Evolutionary conservation across 2,888 invertebrate species (phyloP).

Genomic region (Salpingus planirostris): DNA sequence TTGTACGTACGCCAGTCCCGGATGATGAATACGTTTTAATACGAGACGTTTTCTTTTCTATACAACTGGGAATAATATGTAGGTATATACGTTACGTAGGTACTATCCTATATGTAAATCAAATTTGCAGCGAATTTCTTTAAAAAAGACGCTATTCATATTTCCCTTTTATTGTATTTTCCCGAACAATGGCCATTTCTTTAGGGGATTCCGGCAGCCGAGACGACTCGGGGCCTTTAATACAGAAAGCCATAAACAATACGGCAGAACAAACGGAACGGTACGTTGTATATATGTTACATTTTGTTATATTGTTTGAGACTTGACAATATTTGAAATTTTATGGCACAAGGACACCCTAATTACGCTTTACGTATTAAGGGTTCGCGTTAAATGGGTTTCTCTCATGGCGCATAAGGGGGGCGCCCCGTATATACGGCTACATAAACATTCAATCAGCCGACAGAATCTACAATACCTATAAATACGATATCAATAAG

Average conservation of each 20-base stretch:
- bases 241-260: no score
- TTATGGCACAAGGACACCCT: not conserved
- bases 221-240: no score
- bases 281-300: no score
- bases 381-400: no score
- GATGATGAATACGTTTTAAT: constrained; percentile 21
- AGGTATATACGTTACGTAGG: no score
- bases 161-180: constrained; percentile 14
- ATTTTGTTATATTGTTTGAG: not conserved
- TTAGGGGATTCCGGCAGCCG: constrained; percentile 11
- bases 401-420: no score
- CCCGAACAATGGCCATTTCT: constrained; percentile 15
- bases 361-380: no score
- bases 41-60: constrained; percentile 18
- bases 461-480: constrained; percentile 38
- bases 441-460: constrained; percentile 41
- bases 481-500: constrained; percentile 44
- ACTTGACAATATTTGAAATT: not conserved
- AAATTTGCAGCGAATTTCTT: constrained; percentile 16
- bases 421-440: constrained; percentile 26
- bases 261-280: no score
- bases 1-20: no score
- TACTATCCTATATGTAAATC: constrained; percentile 19
- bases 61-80: no score
- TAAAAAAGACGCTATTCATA: constrained; percentile 17